Percentiles rank a stretch among this genome's conserved stretches.
Evolutionary conservation across 2,888 invertebrate genomes (phyloP).

Genomic region (Blomia tropicalis): DNA sequence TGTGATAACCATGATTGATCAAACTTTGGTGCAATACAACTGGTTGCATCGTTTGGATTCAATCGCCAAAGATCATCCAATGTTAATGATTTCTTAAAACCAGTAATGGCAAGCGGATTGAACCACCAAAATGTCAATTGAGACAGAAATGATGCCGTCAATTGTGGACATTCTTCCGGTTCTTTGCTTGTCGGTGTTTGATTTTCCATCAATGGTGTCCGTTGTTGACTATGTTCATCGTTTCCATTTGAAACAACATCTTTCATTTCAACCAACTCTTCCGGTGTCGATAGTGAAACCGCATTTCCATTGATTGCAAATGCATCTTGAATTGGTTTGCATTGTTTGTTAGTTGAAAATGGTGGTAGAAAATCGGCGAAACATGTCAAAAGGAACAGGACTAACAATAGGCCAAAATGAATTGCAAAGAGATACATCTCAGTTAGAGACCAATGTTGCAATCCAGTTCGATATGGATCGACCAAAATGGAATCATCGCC

Average conservation of each 20-base stretch:
- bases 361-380: constrained; percentile 26
- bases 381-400: constrained; percentile 27
- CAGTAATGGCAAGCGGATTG: constrained; percentile 32
- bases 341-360: neutral
- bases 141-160: constrained; percentile 35
- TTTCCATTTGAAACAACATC: neutral
- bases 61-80: constrained; percentile 35
- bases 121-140: constrained; percentile 36
- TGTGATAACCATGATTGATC: constrained; percentile 17
- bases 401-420: constrained; percentile 26
- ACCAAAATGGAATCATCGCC: neutral
- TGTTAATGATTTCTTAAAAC: constrained; percentile 34
- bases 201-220: neutral
- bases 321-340: neutral
- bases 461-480: neutral
- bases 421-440: neutral
- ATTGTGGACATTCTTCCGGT: constrained; percentile 35
- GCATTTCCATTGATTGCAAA: neutral
- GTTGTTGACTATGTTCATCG: neutral
- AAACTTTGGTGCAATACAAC: neutral
- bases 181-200: neutral
- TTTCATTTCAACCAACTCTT: neutral
- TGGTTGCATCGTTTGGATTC: constrained; percentile 26
- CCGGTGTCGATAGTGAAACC: neutral
- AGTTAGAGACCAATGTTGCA: too few relatives aligned